Conservation (phyloP, 2,888 invertebrate species). For the Cecidostiba fungosa region DNA sequence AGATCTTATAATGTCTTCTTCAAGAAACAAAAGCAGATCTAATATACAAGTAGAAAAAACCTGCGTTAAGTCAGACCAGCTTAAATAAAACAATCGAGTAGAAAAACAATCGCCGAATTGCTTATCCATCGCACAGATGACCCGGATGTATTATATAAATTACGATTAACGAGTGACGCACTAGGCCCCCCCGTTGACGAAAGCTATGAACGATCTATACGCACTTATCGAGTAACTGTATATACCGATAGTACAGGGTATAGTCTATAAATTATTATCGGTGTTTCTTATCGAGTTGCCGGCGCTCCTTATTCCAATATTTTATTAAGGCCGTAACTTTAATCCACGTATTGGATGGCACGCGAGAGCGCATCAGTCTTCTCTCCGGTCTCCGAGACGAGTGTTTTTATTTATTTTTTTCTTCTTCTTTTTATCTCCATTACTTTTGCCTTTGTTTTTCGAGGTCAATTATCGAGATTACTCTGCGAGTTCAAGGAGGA, state of each 20-base stretch:
- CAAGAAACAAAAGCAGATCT: not conserved
- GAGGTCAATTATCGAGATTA: not conserved
- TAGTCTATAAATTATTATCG: constrained; percentile 50
- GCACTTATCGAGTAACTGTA: not conserved
- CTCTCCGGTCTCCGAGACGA: not conserved
- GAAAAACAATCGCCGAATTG: not conserved
- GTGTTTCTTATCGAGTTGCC: constrained; percentile 30
- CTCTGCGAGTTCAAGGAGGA: not conserved
- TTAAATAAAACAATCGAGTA: not conserved
- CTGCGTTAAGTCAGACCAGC: not conserved
- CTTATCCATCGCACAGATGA: not conserved
- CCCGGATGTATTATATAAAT: not conserved
- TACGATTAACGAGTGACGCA: not conserved
- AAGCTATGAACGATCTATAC: not conserved
- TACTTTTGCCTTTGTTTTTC: not conserved
- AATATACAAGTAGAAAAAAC: not conserved
- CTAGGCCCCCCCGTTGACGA: not conserved
- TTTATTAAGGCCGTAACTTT: constrained; percentile 38
- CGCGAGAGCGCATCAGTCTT: not conserved
- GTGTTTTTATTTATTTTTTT: constrained; percentile 14
- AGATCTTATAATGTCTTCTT: no score
- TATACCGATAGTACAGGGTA: not conserved
- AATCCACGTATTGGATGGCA: constrained; percentile 44
- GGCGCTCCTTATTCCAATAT: constrained; percentile 35
- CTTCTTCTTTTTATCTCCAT: not conserved